Conservation (phyloP, 2,888 invertebrate species). For the Drosophila putrida region DNA sequence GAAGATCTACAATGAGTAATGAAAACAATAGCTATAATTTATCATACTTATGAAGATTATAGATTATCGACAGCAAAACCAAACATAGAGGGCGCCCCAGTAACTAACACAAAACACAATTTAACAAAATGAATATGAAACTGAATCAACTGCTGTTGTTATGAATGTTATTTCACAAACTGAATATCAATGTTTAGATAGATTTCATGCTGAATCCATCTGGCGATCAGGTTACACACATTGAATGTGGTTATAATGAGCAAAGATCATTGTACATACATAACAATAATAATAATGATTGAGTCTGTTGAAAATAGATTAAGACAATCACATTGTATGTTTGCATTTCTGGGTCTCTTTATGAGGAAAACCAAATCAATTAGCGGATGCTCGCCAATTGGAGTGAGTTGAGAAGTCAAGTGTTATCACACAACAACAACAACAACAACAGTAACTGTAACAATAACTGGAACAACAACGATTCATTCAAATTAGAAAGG, state of each 20-base stretch:
- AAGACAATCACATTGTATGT: constrained; percentile 34
- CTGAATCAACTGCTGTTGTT: constrained; percentile 4
- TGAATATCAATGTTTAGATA: constrained; percentile 22
- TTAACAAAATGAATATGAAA: constrained; percentile 9
- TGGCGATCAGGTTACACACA: constrained; percentile 21
- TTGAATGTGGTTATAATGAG: constrained; percentile 12
- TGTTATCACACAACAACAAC: constrained; percentile 22
- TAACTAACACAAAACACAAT: background rate
- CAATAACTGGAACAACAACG: constrained; percentile 11
- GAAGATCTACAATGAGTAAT: constrained; percentile 6
- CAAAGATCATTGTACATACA: constrained; percentile 32
- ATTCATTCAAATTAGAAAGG: constrained; percentile 54
- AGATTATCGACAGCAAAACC: constrained; percentile 2
- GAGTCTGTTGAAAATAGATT: constrained; percentile 7
- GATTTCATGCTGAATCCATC: constrained; percentile 16
- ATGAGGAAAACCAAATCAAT: constrained; percentile 40
- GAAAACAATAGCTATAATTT: background rate
- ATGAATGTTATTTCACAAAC: constrained; percentile 7
- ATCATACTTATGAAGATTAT: constrained; percentile 19
- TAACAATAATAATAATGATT: constrained; percentile 16
- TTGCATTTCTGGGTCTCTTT: background rate
- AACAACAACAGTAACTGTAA: background rate
- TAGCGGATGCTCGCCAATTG: constrained; percentile 53
- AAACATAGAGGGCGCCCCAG: constrained; percentile 1
- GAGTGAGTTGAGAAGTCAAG: constrained; percentile 27